Base-by-base conservation (phyloP, 2,113 vertebrate genomes). In the Aldabrachelys gigantea region DNA sequence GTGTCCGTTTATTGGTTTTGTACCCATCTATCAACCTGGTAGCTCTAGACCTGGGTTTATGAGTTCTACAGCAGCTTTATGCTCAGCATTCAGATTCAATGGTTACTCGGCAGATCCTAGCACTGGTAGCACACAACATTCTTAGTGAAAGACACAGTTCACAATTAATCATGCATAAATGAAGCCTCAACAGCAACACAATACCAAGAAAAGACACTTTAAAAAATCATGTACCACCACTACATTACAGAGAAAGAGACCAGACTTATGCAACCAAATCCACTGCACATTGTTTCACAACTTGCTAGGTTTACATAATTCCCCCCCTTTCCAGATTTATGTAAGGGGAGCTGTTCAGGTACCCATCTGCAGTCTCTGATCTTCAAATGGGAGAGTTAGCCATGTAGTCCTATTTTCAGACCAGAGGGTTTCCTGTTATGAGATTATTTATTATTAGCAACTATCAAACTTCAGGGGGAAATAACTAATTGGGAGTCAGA, bases 301-400 rank as follows among this genome's bases (percentile, higher is more conserved):
- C 17, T 72, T 72, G 65, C n/a, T 72, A 72, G 19, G n/a, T 10
- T 72, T 72, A 75, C 38, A 80, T 29, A 85, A 90, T 83, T 85
- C 89, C 52, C 94, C 91, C 83, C 62, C 78, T 81, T 94, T 95
- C 83, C 93, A 92, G 87, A 94, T 80, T 81, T 35, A 84, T 90
- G 62, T 17, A 95, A 81, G 89, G 35, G 65, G 90, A 97, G 89
- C 78, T 17, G 49, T 17, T 86, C 56, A 57, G 93, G 92, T 81
- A 80, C 0, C 0, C 53, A 93, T 93, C 94, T 76, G 78, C 91
- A 90, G 78, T 62, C 95, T 92, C 96, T 1, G 5, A 94, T 53
- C 91, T 82, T 89, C n/a, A 22, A 72, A 22, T 72, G 65, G 62
- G 35, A 9, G 1, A 0, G 0, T 38, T 27, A 52, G 52, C 56